Evolutionary conservation across 2,888 invertebrate species (phyloP).

Genomic region (Fragum whitleyi): DNA sequence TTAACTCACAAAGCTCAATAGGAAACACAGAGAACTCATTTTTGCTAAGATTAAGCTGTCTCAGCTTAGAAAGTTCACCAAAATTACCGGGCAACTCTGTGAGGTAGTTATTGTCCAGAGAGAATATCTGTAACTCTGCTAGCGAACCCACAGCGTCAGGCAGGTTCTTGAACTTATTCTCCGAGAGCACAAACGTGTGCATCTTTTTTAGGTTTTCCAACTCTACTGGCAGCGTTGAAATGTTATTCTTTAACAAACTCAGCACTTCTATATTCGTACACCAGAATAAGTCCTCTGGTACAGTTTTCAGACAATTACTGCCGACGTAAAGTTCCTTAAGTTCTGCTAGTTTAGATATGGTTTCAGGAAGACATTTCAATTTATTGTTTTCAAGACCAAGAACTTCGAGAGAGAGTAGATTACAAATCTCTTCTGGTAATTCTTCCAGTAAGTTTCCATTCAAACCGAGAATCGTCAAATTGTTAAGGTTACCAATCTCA

Average conservation of each 20-base stretch:
- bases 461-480: slow-evolving; percentile 77
- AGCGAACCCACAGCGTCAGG: slow-evolving; percentile 77
- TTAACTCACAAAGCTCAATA: slow-evolving; percentile 68
- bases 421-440: slow-evolving; percentile 77
- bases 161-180: slow-evolving; percentile 73
- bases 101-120: slow-evolving; percentile 75
- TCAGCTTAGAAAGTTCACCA: slow-evolving; percentile 73
- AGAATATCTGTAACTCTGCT: slow-evolving; percentile 71
- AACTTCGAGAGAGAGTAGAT: slow-evolving; percentile 72
- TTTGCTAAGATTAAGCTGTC: slow-evolving; percentile 75
- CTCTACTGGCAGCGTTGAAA: slow-evolving; percentile 80
- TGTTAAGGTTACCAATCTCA: slow-evolving; percentile 73
- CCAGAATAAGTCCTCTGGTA: slow-evolving; percentile 81
- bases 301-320: slow-evolving; percentile 73
- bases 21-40: slow-evolving; percentile 79
- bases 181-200: slow-evolving; percentile 76
- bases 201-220: slow-evolving; percentile 78
- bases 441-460: slow-evolving; percentile 78
- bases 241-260: slow-evolving; percentile 77
- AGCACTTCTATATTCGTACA: slow-evolving; percentile 77
- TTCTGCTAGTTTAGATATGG: slow-evolving; percentile 78
- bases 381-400: slow-evolving; percentile 79
- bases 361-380: slow-evolving; percentile 73
- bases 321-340: slow-evolving; percentile 81
- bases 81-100: slow-evolving; percentile 77